phyloP scores from a whole-genome alignment of 2,888 invertebrate species.

The Hypena proboscidalis region DNA sequence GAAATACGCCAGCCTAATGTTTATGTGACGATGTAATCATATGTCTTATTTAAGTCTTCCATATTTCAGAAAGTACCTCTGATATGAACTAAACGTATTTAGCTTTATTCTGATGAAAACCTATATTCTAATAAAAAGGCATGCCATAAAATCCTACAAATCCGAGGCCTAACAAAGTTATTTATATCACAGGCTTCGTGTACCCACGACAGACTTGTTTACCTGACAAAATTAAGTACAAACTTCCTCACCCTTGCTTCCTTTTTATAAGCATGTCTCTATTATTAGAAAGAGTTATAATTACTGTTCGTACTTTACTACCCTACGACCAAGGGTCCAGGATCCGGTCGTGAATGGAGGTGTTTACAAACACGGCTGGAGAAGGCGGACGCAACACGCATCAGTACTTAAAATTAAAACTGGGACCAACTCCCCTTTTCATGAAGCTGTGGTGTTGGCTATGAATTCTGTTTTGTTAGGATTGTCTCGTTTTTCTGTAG shows the following conservation, averaged over 20 bases:
- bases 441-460: conserved; percentile 30
- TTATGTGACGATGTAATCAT: too few species aligned
- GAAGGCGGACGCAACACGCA: conserved; percentile 53
- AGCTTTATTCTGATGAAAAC: too few species aligned
- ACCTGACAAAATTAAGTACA: conserved; percentile 7
- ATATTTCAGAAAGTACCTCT: too few species aligned
- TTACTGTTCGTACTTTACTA: conserved; percentile 25
- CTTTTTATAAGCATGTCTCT: conserved; percentile 31
- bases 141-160: too few species aligned
- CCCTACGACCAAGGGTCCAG: conserved; percentile 36
- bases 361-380: conserved; percentile 81
- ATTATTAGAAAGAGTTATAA: conserved; percentile 46
- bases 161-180: too few species aligned
- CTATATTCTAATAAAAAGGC: neutral
- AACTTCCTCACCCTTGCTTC: conserved; percentile 31
- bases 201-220: conserved; percentile 5
- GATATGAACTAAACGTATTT: too few species aligned
- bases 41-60: too few species aligned
- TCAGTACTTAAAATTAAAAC: conserved; percentile 70
- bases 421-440: conserved; percentile 45
- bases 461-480: conserved; percentile 9
- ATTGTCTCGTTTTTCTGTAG: conserved; percentile 21
- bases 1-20: too few species aligned
- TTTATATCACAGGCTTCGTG: too few species aligned
- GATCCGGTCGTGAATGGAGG: conserved; percentile 67